A percentile compares a stretch with the other conserved stretches of the same genome.
phyloP scores from a whole-genome alignment of 2,113 vertebrate species.

The Leptobrachium leishanense region DNA sequence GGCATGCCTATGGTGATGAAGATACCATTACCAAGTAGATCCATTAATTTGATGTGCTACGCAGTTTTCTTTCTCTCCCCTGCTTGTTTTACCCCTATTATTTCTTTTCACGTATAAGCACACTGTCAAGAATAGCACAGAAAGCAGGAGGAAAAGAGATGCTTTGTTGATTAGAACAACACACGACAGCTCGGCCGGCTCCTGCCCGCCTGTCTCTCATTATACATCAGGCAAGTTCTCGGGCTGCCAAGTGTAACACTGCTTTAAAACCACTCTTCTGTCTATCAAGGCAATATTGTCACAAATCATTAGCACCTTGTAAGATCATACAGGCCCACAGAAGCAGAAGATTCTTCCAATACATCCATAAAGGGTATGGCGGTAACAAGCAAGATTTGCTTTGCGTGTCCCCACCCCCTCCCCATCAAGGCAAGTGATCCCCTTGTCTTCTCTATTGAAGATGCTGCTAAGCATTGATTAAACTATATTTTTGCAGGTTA shows the following conservation, averaged over 20 bases:
- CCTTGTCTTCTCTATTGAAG: not conserved
- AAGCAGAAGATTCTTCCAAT: conserved; percentile 5
- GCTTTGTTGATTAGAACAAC: conserved; percentile 45
- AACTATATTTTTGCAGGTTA: conserved; percentile 7
- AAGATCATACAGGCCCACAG: conserved; percentile 22
- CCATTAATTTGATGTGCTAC: too few species aligned
- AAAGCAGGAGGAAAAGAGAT: conserved; percentile 22
- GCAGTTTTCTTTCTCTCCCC: not conserved
- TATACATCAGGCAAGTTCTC: conserved; percentile 39
- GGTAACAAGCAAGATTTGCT: conserved; percentile 27
- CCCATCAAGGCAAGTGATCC: not conserved
- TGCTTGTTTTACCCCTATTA: conserved; percentile 7
- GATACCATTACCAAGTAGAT: too few species aligned
- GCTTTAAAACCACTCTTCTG: conserved; percentile 19
- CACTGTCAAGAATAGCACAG: conserved; percentile 23
- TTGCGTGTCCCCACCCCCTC: not conserved
- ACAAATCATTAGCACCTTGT: conserved; percentile 37
- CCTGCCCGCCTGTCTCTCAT: conserved; percentile 41
- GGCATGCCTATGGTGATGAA: too few species aligned
- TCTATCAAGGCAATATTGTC: conserved; percentile 40
- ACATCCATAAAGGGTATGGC: not conserved
- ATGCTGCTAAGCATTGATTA: not conserved
- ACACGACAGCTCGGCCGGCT: conserved; percentile 33
- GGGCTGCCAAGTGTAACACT: conserved; percentile 8
- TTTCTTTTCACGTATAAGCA: conserved; percentile 17